Base-by-base conservation (phyloP, 2,113 vertebrate genomes). In the Bombycilla garrulus region DNA sequence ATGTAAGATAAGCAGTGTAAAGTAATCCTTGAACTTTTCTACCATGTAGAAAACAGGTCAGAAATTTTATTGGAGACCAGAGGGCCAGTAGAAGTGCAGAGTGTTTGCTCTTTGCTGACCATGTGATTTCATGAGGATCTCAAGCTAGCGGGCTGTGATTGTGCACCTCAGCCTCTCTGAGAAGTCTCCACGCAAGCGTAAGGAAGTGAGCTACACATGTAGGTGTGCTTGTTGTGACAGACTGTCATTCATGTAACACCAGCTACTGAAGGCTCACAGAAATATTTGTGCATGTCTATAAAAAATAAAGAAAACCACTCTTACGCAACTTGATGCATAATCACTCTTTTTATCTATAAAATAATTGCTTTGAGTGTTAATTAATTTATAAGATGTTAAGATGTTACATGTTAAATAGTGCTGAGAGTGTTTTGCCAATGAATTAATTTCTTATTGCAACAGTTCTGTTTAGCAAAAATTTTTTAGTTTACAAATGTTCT, bases 171-270 rank as follows among this genome's bases (percentile, higher is more conserved):
- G 8, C 17, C 19, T 11, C 23, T 40, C 29, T 78, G 44, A 60
- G 16, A 44, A 44, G 10, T 40, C 36, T 53, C 54, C 2, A 2
- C 65, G 42, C 28, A 36, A 45, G 6, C 0, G 0, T 18, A 29
- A 45, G 22, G 24, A 65, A 53, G 18, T 42, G 42, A 70, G 33
- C 33, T 33, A 42, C 20, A 14, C 11, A 8, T 0, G 1, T 15
- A 53, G n/a, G n/a, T 53, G 20, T 22, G 6, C 33, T 42, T 77
- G 17, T 58, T 33, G 29, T 10, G 18, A 38, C 33, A 81, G 40
- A 15, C 31, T 11, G 29, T 58, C 2, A 1, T 64, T 77, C 18
- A 3, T 16, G 12, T 35, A 78, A 38, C 13, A 45, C 22, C 5
- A 58, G 23, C 15, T 50, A 4, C 54, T 35, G 42, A 62, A 70